These are phyloP conservation scores for Lasioglossum calceatum DNA, from an alignment of 2,888 invertebrate species.

Conservation along the genomic window DNA sequence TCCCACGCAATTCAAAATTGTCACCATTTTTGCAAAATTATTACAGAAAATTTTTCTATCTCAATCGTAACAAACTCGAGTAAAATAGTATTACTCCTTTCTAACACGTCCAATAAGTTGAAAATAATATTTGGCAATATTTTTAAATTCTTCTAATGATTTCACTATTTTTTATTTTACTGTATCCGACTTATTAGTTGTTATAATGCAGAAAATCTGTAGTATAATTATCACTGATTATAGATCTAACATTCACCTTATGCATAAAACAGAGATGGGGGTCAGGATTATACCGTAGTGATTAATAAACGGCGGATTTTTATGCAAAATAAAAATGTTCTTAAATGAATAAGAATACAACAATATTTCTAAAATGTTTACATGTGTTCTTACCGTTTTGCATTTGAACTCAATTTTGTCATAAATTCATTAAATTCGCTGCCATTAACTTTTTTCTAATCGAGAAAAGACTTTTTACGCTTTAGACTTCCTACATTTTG, in stretches of 20 bases:
- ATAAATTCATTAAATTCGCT: too few species aligned
- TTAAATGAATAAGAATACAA: background rate
- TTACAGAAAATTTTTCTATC: background rate
- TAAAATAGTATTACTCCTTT: background rate
- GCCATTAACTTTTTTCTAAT: background rate
- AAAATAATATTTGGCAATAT: background rate
- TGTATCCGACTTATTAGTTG: background rate
- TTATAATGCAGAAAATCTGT: background rate
- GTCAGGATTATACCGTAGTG: background rate
- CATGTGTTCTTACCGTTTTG: background rate
- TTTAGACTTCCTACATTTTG: too few species aligned
- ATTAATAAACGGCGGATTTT: background rate
- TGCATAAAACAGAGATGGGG: background rate
- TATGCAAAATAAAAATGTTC: background rate
- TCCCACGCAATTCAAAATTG: background rate
- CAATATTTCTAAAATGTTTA: background rate
- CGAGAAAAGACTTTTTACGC: background rate
- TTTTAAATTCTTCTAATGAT: background rate
- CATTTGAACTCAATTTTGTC: too few species aligned
- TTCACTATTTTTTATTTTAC: background rate
- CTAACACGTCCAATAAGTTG: background rate
- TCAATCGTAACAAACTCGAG: background rate
- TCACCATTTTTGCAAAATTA: background rate
- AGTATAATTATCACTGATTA: background rate
- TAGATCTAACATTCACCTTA: background rate